These are phyloP conservation scores for Cairina moschata DNA, from an alignment of 2,113 vertebrate genomes.

Conservation along the genomic window DNA sequence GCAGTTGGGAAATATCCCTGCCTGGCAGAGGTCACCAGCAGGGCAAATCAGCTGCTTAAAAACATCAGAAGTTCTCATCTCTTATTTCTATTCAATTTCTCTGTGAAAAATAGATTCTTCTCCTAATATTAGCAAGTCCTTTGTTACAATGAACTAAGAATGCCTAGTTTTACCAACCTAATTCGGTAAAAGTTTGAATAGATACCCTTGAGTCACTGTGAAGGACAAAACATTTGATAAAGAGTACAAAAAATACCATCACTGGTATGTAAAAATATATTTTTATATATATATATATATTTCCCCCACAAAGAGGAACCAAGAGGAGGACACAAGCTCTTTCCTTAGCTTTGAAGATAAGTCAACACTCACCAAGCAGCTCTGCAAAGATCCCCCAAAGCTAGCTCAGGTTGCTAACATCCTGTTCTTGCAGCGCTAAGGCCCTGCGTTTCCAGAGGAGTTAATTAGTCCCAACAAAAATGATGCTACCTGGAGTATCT, in stretches of 20 bases:
- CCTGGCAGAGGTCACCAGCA: slow-evolving; percentile 32
- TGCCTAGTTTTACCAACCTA: background rate
- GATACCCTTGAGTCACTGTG: background rate
- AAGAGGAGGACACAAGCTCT: background rate
- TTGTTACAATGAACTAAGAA: slow-evolving; percentile 10
- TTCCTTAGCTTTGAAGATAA: background rate
- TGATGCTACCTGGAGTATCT: background rate
- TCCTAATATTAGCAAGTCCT: background rate
- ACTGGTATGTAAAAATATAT: background rate
- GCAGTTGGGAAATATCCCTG: slow-evolving; percentile 29
- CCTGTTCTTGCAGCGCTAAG: background rate
- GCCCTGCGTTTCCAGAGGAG: background rate
- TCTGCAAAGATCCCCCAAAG: background rate
- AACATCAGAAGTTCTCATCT: background rate
- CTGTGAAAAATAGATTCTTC: background rate
- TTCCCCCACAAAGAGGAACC: background rate
- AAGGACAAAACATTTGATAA: background rate
- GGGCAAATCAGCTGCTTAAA: slow-evolving; percentile 42
- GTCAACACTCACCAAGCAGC: background rate
- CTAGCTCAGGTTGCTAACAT: background rate
- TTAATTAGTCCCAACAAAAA: background rate
- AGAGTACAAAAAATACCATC: background rate
- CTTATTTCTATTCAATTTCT: slow-evolving; percentile 3
- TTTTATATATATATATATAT: no score
- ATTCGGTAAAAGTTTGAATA: slow-evolving; percentile 17